Base-by-base conservation (phyloP, 2,113 vertebrate species). In the Zosterops japonicus region DNA sequence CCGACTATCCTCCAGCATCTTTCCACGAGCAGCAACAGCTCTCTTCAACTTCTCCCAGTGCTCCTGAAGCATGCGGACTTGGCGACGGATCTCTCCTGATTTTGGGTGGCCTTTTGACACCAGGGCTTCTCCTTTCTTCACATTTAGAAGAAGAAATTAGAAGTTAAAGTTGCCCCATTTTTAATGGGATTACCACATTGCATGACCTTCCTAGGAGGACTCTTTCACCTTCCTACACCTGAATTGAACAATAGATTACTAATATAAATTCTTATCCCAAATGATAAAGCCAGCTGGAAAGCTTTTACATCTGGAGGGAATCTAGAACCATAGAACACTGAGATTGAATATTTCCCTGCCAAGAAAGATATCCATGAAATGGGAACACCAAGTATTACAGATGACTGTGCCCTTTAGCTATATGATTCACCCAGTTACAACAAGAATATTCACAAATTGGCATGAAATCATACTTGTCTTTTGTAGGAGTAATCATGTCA, bases 11-110 rank as follows among this genome's bases (percentile, higher is more conserved):
- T 99, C 98, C 80, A 99, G 98, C 96, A 98, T 96, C 96, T 97
- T 98, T 61, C 98, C 98, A n/a, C 97, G 95, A 42, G 87, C 82
- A 27, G 97, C 97, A 89, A 98, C 94, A 2, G 98, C 97, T 84
- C 89, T 95, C 95, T 98, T 98, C 89, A 99, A 96, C 80, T 97
- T 97, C 85, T 98, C 98, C 99, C 99, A 99, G 60, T 65, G 97
- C 31, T 98, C 97, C 83, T 95, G 89, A 57, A 99, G 98, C 5
- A 60, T 29, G 59, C 41, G 92, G 28, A 96, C 93, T 49, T 79
- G 97, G 79, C 74, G 96, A 44, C 89, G 95, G 64, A 98, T 97
- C 63, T 98, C 98, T 64, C 89, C 97, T 11, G 97, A 97, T 83
- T 79, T 94, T 6, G 96, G 94, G 57, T 97, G 98, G 18, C 71